Conservation (phyloP, 2,888 invertebrate genomes). For the Platypus cylindrus region DNA sequence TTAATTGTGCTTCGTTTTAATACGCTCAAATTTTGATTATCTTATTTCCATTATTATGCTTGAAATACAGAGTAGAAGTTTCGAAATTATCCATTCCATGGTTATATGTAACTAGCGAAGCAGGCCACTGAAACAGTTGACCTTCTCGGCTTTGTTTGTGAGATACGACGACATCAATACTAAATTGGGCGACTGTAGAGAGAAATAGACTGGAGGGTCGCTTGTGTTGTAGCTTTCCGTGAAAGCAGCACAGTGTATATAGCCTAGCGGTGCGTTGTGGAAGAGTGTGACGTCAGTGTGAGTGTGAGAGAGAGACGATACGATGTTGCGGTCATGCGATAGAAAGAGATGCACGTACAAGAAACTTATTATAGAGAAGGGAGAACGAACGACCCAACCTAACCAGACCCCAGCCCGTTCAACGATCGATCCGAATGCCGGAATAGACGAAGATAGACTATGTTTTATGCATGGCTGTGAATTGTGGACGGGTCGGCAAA, state of each 20-base stretch:
- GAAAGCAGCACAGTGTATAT: slow-evolving; percentile 38
- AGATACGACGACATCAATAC: slow-evolving; percentile 19
- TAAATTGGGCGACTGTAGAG: slow-evolving; percentile 30
- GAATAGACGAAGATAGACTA: slow-evolving; percentile 36
- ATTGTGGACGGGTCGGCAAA: slow-evolving; percentile 33
- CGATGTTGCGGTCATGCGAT: slow-evolving; percentile 10
- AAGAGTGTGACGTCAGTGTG: slow-evolving; percentile 36
- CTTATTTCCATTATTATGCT: slow-evolving; percentile 40
- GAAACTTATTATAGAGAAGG: slow-evolving; percentile 34
- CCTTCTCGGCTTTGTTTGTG: slow-evolving; percentile 31
- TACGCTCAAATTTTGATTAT: slow-evolving; percentile 35
- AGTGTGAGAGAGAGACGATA: slow-evolving; percentile 26
- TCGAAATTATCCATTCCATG: slow-evolving; percentile 40
- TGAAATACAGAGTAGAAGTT: slow-evolving; percentile 39
- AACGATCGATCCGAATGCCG: slow-evolving; percentile 36
- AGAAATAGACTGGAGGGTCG: slow-evolving; percentile 39
- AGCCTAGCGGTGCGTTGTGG: slow-evolving; percentile 34
- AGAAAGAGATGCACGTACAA: slow-evolving; percentile 25
- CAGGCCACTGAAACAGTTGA: slow-evolving; percentile 25
- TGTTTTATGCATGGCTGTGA: slow-evolving; percentile 36
- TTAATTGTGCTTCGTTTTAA: slow-evolving; percentile 7
- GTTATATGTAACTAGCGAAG: slow-evolving; percentile 38
- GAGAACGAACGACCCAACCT: slow-evolving; percentile 36
- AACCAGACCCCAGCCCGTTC: slow-evolving; percentile 34
- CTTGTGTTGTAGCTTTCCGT: slow-evolving; percentile 36